Base-by-base conservation (phyloP, 2,113 vertebrate species). In the Mola mola region DNA sequence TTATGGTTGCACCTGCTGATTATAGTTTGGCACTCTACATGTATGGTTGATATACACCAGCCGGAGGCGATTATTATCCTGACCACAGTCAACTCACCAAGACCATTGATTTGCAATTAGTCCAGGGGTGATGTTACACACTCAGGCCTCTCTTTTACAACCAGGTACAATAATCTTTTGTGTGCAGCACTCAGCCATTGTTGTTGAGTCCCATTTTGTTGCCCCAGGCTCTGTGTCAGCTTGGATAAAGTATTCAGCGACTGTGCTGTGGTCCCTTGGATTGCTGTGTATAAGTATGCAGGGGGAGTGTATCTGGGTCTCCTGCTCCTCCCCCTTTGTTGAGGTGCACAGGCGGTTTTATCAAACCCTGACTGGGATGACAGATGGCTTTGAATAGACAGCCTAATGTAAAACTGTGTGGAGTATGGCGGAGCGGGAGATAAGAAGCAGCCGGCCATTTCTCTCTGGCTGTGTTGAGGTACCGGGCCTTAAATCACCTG, bases 331-430 rank as follows among this genome's bases (percentile, higher is more conserved):
- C 79, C 46, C 61, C 47, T 77, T 76, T 17, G 36, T 57, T n/a
- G 65, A 84, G 71, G 79, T 61, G 69, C 50, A 42, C 75, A 55
- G 70, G 87, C 72, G 43, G 77, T 86, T 90, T 91, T 90, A 90
- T 89, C 88, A 88, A 86, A 85, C 72, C 63, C 82, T 84, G 88
- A 82, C 78, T 81, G 82, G 73, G 78, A 88, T 90, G 90, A 92
- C 89, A 88, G 90, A 92, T 92, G 88, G 88, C 84, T 76, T 41
- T 74, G 80, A 90, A 87, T 69, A 73, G 87, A 66, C 71, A 81
- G 85, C 83, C 81, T 86, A 83, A 89, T 91, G 91, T 92, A 90
- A 91, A 90, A 92, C 88, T 90, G 86, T 85, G 85, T 80, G 87
- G 82, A 87, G 86, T 74, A 85, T 75, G 83, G 89, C 82, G 55